Evolutionary conservation across 2,888 invertebrate species (phyloP).

Genomic region (Caenorhabditis macrosperma): DNA sequence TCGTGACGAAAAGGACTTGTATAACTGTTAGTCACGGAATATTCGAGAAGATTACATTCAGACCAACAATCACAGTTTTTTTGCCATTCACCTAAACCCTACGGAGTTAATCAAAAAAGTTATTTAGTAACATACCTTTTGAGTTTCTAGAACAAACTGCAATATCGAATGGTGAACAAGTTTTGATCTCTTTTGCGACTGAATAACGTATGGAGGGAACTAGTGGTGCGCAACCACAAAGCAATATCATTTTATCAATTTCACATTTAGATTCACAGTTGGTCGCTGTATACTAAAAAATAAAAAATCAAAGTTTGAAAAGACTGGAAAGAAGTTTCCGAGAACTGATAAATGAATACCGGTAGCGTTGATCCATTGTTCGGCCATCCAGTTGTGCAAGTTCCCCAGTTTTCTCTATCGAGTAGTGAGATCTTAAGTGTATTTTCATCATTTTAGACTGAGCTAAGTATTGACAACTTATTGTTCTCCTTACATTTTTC

Average conservation of each 20-base stretch:
- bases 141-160: not conserved
- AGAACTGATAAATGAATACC: constrained; percentile 24
- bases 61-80: constrained; percentile 54
- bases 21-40: constrained; percentile 53
- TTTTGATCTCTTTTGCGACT: not conserved
- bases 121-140: no score
- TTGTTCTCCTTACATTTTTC: constrained; percentile 62
- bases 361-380: constrained; percentile 34
- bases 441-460: not conserved
- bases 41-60: constrained; percentile 67
- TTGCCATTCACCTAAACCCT: constrained; percentile 4
- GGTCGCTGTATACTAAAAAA: constrained; percentile 64
- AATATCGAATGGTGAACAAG: constrained; percentile 36
- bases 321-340: constrained; percentile 5
- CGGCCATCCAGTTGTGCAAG: constrained; percentile 55
- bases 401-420: constrained; percentile 69
- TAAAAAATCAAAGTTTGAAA: not conserved
- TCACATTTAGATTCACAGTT: constrained; percentile 68
- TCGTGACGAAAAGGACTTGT: constrained; percentile 14
- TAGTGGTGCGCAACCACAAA: constrained; percentile 65
- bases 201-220: constrained; percentile 1
- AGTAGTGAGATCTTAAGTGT: constrained; percentile 63
- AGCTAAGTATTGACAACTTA: not conserved
- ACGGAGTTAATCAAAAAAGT: not conserved
- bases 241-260: constrained; percentile 31